Percentiles rank a stretch among this genome's conserved stretches.
Conservation (phyloP, 1,140 invertebrate genomes). For the Drosophila bocqueti region DNA sequence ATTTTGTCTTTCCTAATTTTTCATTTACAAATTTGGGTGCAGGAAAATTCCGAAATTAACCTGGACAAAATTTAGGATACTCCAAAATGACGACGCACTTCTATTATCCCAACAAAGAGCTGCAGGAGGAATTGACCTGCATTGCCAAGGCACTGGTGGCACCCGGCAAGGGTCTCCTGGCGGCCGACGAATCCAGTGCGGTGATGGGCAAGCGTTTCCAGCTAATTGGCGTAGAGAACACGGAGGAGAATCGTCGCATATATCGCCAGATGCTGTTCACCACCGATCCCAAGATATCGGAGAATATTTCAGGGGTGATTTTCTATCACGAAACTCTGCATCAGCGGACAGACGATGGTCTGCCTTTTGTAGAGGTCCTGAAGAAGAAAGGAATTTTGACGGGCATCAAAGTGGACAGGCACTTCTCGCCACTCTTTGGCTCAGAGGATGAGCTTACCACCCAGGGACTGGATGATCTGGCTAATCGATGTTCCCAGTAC, state of each 20-base stretch:
- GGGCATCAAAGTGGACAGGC: conserved; percentile 97
- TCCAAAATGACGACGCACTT: conserved; percentile 91
- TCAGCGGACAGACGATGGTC: conserved; percentile 95
- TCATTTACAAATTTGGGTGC: not conserved
- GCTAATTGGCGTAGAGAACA: conserved; percentile 90
- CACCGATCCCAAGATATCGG: conserved; percentile 89
- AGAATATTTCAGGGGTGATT: conserved; percentile 95
- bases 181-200: conserved; percentile 93
- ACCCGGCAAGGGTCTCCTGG: conserved; percentile 95
- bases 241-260: conserved; percentile 94
- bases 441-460: conserved; percentile 97
- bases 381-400: conserved; percentile 94
- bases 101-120: conserved; percentile 92
- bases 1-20: not conserved
- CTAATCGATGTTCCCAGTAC: conserved; percentile 97
- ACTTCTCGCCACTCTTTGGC: conserved; percentile 94
- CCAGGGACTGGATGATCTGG: conserved; percentile 97
- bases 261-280: conserved; percentile 97
- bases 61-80: conserved; percentile 34
- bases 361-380: conserved; percentile 92
- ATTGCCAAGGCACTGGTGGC: conserved; percentile 96
- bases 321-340: conserved; percentile 99
- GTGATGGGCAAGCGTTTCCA: conserved; percentile 94
- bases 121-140: conserved; percentile 94
- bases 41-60: not conserved